Conservation (phyloP, 2,797 vertebrate species). For the Sebastes steindachneri region DNA sequence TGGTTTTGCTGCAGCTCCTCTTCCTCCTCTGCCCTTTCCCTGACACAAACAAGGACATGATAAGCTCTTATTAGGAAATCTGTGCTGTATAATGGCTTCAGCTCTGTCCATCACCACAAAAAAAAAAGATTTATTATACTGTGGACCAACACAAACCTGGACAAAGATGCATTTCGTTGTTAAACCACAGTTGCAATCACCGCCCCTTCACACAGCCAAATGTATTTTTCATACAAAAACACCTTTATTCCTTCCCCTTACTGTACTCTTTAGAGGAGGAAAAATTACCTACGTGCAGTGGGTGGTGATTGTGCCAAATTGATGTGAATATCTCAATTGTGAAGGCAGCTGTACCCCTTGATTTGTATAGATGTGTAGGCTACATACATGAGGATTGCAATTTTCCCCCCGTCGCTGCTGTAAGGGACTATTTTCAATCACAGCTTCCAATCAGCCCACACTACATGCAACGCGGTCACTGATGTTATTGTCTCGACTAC, state of each 20-base stretch:
- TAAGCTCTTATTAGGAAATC: conserved; percentile 25
- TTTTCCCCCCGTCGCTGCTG: conserved; percentile 34
- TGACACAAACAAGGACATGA: conserved; percentile 27
- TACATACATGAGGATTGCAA: conserved; percentile 33
- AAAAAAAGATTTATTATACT: background rate
- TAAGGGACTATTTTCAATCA: conserved; percentile 54
- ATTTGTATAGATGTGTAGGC: conserved; percentile 63
- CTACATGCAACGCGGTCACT: background rate
- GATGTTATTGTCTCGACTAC: background rate
- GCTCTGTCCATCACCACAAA: background rate
- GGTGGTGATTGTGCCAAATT: conserved; percentile 37
- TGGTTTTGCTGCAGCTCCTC: background rate
- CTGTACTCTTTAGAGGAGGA: conserved; percentile 9
- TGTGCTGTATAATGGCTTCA: conserved; percentile 1
- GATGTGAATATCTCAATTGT: conserved; percentile 48
- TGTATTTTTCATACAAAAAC: conserved; percentile 23
- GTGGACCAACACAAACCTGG: background rate
- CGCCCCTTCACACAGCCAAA: background rate
- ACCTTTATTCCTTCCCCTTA: background rate
- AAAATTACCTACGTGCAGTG: conserved; percentile 4
- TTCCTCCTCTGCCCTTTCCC: conserved; percentile 7
- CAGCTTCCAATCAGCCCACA: conserved; percentile 36
- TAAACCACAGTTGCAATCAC: background rate
- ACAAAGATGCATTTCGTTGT: background rate
- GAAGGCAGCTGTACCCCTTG: conserved; percentile 51